These are phyloP conservation scores for Philypnodon macrostomus DNA, from an alignment of 2,797 vertebrate genomes.

Conservation along the genomic window DNA sequence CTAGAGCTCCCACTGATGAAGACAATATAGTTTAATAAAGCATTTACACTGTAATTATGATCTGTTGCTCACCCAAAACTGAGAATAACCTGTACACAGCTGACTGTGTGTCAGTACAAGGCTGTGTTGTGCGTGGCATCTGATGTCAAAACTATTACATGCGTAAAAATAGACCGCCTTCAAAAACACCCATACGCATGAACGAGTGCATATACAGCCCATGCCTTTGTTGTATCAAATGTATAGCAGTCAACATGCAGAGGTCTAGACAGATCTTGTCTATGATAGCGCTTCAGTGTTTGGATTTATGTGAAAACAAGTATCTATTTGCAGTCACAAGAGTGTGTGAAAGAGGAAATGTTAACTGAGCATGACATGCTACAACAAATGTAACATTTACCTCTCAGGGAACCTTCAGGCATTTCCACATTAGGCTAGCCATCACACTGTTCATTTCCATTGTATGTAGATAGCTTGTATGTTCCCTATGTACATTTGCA, in stretches of 20 bases:
- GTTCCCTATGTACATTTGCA: too few species aligned
- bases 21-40: constrained; percentile 52
- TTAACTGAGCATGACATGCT: constrained; percentile 22
- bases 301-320: not conserved
- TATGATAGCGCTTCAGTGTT: not conserved
- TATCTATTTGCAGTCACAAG: constrained; percentile 3
- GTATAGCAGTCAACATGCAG: constrained; percentile 8
- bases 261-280: not conserved
- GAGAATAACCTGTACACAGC: constrained; percentile 30
- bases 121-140: constrained; percentile 2
- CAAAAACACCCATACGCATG: constrained; percentile 39
- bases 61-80: constrained; percentile 38
- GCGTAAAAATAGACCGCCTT: constrained; percentile 64
- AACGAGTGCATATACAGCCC: constrained; percentile 31
- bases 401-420: constrained; percentile 12
- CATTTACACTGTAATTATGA: constrained; percentile 40
- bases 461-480: too few species aligned
- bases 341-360: constrained; percentile 19
- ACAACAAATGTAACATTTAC: constrained; percentile 26
- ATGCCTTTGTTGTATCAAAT: constrained; percentile 18
- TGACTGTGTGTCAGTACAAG: constrained; percentile 13
- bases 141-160: constrained; percentile 44
- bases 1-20: constrained; percentile 32
- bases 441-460: constrained; percentile 12
- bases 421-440: constrained; percentile 28